Evolutionary conservation across 2,797 vertebrate species (phyloP).

Genomic region (Ctenopoma multispine): DNA sequence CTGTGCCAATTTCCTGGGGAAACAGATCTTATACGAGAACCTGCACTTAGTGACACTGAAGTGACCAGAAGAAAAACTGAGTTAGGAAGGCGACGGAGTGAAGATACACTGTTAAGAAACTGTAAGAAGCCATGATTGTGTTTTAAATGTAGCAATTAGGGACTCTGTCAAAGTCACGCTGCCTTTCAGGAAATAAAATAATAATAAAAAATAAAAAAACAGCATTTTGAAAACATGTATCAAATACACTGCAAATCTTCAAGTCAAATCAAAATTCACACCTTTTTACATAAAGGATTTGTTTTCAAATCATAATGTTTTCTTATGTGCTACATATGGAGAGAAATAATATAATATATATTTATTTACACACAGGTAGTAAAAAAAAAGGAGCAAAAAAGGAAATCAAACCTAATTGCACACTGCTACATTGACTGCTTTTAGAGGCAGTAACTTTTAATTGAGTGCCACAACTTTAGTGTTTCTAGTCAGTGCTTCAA

Average conservation of each 20-base stretch:
- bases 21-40: slow-evolving; percentile 40
- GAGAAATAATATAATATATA: slow-evolving; percentile 78
- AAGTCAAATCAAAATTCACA: slow-evolving; percentile 88
- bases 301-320: slow-evolving; percentile 78
- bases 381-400: slow-evolving; percentile 84
- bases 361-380: slow-evolving; percentile 87
- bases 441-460: slow-evolving; percentile 91
- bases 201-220: slow-evolving; percentile 61
- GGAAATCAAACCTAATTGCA: slow-evolving; percentile 93
- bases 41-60: slow-evolving; percentile 50
- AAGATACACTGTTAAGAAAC: slow-evolving; percentile 72
- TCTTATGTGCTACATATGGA: slow-evolving; percentile 88
- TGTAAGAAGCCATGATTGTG: slow-evolving; percentile 59
- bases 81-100: slow-evolving; percentile 69
- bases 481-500: slow-evolving; percentile 96
- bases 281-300: slow-evolving; percentile 80
- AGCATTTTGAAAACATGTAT: slow-evolving; percentile 83
- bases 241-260: slow-evolving; percentile 85
- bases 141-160: slow-evolving; percentile 68
- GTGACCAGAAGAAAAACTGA: slow-evolving; percentile 45
- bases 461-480: slow-evolving; percentile 94
- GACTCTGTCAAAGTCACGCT: slow-evolving; percentile 58
- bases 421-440: slow-evolving; percentile 98
- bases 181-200: slow-evolving; percentile 55
- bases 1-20: slow-evolving; percentile 37